Percentiles rank a stretch among this genome's conserved stretches.
Conservation (phyloP, 2,797 vertebrate species). For the Cyclopterus lumpus region DNA sequence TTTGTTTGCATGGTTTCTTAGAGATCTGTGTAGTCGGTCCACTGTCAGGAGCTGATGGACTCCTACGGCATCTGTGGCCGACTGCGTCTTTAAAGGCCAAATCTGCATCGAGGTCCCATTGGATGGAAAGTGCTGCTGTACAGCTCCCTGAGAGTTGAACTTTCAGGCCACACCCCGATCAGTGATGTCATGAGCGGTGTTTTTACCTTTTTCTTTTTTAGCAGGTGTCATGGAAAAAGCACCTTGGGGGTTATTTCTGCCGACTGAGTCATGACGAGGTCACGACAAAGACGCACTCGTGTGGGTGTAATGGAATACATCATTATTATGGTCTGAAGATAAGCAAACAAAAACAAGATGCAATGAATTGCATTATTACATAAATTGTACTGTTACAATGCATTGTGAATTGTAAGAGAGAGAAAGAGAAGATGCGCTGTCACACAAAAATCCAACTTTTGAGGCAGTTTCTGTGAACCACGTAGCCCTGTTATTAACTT, state of each 20-base stretch:
- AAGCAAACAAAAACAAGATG: background rate
- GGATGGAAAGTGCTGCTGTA: background rate
- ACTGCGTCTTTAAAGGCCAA: background rate
- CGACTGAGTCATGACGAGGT: background rate
- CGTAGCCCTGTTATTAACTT: background rate
- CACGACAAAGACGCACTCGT: background rate
- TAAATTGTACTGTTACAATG: background rate
- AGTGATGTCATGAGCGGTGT: slow-evolving; percentile 50
- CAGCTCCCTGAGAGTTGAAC: background rate
- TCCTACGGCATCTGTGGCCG: background rate
- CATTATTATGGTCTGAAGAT: background rate
- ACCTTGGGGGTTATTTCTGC: slow-evolving; percentile 24
- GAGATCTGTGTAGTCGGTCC: background rate
- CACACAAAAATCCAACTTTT: background rate
- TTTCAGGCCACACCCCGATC: slow-evolving; percentile 7
- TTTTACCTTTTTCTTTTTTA: background rate
- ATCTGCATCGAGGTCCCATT: background rate
- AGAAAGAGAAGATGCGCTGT: background rate
- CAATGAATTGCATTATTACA: too few species aligned
- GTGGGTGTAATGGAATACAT: background rate
- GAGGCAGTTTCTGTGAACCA: slow-evolving; percentile 10
- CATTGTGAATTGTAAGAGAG: background rate
- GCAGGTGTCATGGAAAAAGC: slow-evolving; percentile 48
- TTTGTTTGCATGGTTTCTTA: slow-evolving; percentile 16
- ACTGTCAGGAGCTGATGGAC: background rate